Percentiles rank a stretch among this genome's conserved stretches.
Evolutionary conservation across 2,888 invertebrate species (phyloP).

Genomic region (Troides aeacus): DNA sequence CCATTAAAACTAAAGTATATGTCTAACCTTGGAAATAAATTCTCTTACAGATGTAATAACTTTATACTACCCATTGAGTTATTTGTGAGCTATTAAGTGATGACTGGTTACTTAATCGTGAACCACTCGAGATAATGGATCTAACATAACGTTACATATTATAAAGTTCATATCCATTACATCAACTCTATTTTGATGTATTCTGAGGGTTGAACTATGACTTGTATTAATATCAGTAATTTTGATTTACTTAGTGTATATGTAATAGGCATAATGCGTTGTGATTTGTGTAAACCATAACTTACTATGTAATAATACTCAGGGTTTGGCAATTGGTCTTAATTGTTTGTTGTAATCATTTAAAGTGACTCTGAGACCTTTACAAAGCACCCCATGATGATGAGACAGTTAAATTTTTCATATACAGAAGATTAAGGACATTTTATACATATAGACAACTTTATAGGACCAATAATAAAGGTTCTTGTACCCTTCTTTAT

Average conservation of each 20-base stretch:
- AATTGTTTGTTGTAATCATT: no score
- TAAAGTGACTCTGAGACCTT: no score
- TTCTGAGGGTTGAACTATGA: neutral
- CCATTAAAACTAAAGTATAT: constrained; percentile 2
- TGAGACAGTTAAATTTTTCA: no score
- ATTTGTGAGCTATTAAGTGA: constrained; percentile 19
- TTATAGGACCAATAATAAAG: no score
- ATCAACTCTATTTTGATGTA: constrained; percentile 7
- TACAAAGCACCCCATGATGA: no score
- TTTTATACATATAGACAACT: no score
- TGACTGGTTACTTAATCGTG: constrained; percentile 24
- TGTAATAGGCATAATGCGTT: neutral
- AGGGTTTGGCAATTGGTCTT: neutral
- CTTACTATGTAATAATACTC: no score
- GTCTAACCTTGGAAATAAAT: neutral
- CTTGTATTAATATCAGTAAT: neutral
- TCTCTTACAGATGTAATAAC: neutral
- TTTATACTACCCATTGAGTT: neutral
- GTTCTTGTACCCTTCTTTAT: no score
- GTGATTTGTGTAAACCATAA: neutral
- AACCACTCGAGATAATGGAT: constrained; percentile 20
- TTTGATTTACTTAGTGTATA: neutral
- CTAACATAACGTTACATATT: constrained; percentile 14
- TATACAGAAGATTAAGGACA: no score
- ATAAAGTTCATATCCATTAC: constrained; percentile 14